Evolutionary conservation across 1,140 invertebrate species (phyloP).

Genomic region (Drosophila truncata): DNA sequence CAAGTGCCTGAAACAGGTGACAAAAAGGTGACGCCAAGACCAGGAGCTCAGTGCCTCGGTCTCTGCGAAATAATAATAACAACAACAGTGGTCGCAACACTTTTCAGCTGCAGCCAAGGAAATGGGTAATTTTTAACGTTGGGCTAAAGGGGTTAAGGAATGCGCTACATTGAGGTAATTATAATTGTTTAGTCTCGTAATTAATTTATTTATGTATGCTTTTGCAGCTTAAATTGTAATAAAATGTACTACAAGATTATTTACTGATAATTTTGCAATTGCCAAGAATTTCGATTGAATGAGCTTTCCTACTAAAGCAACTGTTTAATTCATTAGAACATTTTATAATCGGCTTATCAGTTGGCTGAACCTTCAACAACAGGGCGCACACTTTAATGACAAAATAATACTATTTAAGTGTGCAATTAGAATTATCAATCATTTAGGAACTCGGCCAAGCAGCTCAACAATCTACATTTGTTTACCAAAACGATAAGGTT

Average conservation of each 20-base stretch:
- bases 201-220: neutral
- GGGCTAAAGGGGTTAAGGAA: slow-evolving; percentile 6
- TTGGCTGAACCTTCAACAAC: neutral
- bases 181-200: neutral
- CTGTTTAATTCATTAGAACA: neutral
- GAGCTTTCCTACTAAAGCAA: neutral
- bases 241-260: neutral
- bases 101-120: slow-evolving; percentile 49
- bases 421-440: slow-evolving; percentile 20
- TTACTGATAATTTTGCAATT: neutral
- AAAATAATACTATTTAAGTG: slow-evolving; percentile 28
- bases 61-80: slow-evolving; percentile 6
- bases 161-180: neutral
- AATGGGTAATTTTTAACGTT: slow-evolving; percentile 13
- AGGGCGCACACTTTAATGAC: slow-evolving; percentile 14
- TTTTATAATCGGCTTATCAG: slow-evolving; percentile 5
- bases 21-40: slow-evolving; percentile 40
- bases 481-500: slow-evolving; percentile 22
- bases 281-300: neutral
- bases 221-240: neutral
- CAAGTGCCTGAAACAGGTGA: slow-evolving; percentile 74
- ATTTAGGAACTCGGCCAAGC: neutral
- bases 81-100: slow-evolving; percentile 47
- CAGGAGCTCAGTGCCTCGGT: slow-evolving; percentile 34
- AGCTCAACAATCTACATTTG: slow-evolving; percentile 9